Evolutionary conservation across 1,140 invertebrate species (phyloP).

Genomic region (Microplitis demolitor): DNA sequence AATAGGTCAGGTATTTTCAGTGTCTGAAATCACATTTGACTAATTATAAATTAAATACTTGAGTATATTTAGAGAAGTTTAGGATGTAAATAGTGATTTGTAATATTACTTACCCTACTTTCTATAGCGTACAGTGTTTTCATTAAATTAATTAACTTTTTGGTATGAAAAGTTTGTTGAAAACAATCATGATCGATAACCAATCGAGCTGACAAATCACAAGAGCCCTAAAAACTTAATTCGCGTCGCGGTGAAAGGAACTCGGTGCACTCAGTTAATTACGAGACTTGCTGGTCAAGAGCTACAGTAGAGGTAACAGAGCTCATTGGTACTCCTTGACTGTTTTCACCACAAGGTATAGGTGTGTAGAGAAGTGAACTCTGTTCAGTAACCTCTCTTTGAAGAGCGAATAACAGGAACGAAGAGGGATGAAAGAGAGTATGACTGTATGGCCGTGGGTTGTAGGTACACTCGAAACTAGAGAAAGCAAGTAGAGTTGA

Average conservation of each 20-base stretch:
- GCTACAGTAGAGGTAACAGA: neutral
- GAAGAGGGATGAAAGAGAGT: neutral
- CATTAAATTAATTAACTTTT: neutral
- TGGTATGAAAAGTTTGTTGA: neutral
- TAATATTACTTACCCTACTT: neutral
- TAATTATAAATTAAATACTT: too few relatives aligned
- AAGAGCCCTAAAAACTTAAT: neutral
- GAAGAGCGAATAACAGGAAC: neutral
- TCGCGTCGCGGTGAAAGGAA: conserved; percentile 2
- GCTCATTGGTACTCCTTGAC: too few relatives aligned
- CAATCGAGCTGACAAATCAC: neutral
- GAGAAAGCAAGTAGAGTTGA: conserved; percentile 20
- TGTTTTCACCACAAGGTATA: neutral
- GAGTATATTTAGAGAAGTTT: too few relatives aligned
- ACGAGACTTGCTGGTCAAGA: conserved; percentile 18
- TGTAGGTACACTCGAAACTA: conserved; percentile 9
- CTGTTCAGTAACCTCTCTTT: conserved; percentile 17
- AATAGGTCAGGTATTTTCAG: too few relatives aligned
- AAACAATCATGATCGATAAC: neutral
- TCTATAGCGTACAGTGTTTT: neutral
- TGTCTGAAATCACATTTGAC: too few relatives aligned
- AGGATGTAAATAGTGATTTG: too few relatives aligned
- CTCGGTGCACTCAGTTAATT: conserved; percentile 23
- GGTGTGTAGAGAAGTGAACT: neutral
- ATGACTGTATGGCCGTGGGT: neutral